Percentiles rank a stretch among this genome's conserved stretches.
Evolutionary conservation across 2,888 invertebrate species (phyloP).

Genomic region (Tillus elongatus): DNA sequence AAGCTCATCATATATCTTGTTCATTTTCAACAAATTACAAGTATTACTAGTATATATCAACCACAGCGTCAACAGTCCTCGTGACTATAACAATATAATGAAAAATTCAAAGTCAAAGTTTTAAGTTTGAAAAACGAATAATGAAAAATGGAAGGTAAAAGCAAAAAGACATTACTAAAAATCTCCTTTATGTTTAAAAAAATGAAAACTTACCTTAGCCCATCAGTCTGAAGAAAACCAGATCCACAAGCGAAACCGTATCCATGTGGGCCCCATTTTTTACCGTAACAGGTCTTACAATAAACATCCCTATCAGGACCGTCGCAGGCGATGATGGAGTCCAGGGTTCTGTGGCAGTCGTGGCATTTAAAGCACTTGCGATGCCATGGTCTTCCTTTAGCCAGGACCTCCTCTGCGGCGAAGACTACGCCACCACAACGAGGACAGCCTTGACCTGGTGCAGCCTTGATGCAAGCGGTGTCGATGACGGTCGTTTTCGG

Average conservation of each 20-base stretch:
- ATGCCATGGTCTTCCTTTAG: constrained; percentile 86
- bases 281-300: constrained; percentile 96
- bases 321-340: constrained; percentile 92
- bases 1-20: too few relatives aligned
- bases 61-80: too few relatives aligned
- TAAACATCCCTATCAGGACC: constrained; percentile 89
- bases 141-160: too few relatives aligned
- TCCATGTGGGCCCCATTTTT: constrained; percentile 95
- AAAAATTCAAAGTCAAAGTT: too few relatives aligned
- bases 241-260: constrained; percentile 94
- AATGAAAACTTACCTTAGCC: constrained; percentile 73
- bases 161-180: too few relatives aligned
- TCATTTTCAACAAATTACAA: too few relatives aligned
- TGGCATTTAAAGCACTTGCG: constrained; percentile 88
- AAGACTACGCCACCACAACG: constrained; percentile 85
- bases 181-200: too few relatives aligned
- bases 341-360: constrained; percentile 88
- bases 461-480: constrained; percentile 69
- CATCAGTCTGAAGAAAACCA: constrained; percentile 87
- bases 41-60: too few relatives aligned
- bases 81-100: too few relatives aligned
- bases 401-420: constrained; percentile 89
- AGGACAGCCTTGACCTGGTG: constrained; percentile 81
- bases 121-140: too few relatives aligned
- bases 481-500: constrained; percentile 70